Conservation (phyloP, 2,797 vertebrate species). For the Periparus ater region DNA sequence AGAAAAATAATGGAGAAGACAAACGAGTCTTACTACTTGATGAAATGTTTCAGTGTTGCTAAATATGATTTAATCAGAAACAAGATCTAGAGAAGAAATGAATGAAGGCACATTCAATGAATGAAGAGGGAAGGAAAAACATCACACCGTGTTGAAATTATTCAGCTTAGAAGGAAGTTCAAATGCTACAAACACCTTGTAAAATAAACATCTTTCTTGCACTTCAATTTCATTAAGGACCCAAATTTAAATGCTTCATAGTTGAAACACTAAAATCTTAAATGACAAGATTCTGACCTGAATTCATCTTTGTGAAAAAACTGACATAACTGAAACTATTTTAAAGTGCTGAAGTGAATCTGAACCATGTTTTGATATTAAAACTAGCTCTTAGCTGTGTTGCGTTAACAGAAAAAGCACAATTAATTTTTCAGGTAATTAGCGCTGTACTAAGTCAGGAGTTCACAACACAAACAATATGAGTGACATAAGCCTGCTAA, state of each 20-base stretch:
- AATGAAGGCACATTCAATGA: neutral
- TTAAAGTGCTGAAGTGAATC: neutral
- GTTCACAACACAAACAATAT: neutral
- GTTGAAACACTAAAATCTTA: neutral
- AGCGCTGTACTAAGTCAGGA: neutral
- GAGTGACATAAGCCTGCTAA: neutral
- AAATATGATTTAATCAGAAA: conserved; percentile 29
- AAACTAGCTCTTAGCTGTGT: neutral
- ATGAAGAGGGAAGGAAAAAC: neutral
- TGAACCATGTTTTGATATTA: neutral
- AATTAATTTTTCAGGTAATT: neutral
- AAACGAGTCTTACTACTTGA: conserved; percentile 18
- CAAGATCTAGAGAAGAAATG: neutral
- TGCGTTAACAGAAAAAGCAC: neutral
- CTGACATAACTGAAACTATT: neutral
- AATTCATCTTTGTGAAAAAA: neutral
- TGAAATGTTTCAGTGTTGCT: neutral
- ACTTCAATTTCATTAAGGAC: neutral
- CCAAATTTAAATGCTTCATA: neutral
- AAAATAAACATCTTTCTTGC: neutral
- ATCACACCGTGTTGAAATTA: neutral
- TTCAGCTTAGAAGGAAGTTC: neutral
- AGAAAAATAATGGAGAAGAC: neutral
- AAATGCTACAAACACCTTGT: neutral
- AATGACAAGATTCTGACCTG: neutral